Percentiles rank a stretch among this genome's conserved stretches.
These are phyloP conservation scores for Ophthalmolycus amberensis DNA, from an alignment of 2,113 vertebrate species.

Conservation along the genomic window DNA sequence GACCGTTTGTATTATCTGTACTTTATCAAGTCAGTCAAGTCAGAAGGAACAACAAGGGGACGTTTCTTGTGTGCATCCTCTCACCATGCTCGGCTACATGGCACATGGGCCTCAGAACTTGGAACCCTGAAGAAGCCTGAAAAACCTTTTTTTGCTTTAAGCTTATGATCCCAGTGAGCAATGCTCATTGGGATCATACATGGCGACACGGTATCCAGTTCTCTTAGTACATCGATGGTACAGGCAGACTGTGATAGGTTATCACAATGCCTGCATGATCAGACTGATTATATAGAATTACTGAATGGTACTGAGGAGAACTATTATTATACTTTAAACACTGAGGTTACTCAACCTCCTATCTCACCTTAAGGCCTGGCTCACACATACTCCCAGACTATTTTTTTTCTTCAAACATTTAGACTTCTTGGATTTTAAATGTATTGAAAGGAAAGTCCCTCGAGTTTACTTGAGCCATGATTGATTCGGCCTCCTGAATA, in stretches of 20 bases:
- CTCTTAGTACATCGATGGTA: no score
- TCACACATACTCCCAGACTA: not conserved
- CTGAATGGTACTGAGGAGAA: not conserved
- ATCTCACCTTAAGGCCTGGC: not conserved
- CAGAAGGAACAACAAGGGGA: not conserved
- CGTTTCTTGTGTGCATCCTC: not conserved
- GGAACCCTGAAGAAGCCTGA: not conserved
- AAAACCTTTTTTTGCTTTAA: not conserved
- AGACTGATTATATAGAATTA: not conserved
- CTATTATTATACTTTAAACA: not conserved
- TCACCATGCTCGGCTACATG: not conserved
- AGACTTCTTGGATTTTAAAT: not conserved
- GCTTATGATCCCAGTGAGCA: not conserved
- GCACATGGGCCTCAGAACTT: not conserved
- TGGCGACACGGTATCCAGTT: not conserved
- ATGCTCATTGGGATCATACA: not conserved
- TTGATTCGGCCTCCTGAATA: conserved; percentile 31
- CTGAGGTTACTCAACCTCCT: not conserved
- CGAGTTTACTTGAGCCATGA: conserved; percentile 16
- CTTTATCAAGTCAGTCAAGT: not conserved
- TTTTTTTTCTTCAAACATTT: not conserved
- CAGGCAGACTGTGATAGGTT: not conserved
- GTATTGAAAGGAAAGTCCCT: not conserved
- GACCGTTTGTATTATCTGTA: not conserved
- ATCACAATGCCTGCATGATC: not conserved